phyloP scores from a whole-genome alignment of 2,797 vertebrate genomes.

The Pseudomugil tenellus region DNA sequence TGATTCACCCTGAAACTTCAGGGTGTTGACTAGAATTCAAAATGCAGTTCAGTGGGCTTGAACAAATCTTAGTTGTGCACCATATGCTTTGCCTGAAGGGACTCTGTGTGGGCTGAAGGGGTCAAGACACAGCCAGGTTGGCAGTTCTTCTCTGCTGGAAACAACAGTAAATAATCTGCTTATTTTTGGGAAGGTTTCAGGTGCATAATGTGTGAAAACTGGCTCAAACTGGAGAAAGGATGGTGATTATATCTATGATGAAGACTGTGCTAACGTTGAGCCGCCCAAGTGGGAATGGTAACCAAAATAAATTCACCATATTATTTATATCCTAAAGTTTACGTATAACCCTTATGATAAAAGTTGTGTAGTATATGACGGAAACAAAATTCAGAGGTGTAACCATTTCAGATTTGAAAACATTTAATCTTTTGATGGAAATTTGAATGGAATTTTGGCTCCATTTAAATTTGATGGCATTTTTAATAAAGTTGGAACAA shows the following conservation, averaged over 20 bases:
- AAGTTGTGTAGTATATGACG: no score
- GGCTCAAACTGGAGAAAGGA: conserved; percentile 20
- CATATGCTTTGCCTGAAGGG: conserved; percentile 8
- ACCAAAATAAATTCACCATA: no score
- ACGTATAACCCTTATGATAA: no score
- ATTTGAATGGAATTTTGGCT: no score
- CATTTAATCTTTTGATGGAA: no score
- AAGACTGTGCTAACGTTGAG: conserved; percentile 39
- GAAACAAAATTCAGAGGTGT: no score
- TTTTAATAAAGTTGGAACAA: no score
- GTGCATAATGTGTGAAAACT: conserved; percentile 27
- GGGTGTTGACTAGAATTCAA: conserved; percentile 44
- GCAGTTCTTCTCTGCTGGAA: conserved; percentile 25
- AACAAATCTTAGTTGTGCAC: conserved; percentile 37
- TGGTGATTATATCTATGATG: conserved; percentile 52
- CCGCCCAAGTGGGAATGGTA: not conserved
- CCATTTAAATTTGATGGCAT: no score
- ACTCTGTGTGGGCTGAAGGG: conserved; percentile 34
- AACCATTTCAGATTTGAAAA: no score
- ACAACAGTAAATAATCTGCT: conserved; percentile 39
- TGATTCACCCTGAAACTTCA: conserved; percentile 52
- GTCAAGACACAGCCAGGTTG: conserved; percentile 29
- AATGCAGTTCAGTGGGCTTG: conserved; percentile 44
- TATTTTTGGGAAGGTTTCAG: conserved; percentile 45
- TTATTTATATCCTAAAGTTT: no score